Conservation (phyloP, 2,113 vertebrate species). For the Mesocricetus auratus region DNA sequence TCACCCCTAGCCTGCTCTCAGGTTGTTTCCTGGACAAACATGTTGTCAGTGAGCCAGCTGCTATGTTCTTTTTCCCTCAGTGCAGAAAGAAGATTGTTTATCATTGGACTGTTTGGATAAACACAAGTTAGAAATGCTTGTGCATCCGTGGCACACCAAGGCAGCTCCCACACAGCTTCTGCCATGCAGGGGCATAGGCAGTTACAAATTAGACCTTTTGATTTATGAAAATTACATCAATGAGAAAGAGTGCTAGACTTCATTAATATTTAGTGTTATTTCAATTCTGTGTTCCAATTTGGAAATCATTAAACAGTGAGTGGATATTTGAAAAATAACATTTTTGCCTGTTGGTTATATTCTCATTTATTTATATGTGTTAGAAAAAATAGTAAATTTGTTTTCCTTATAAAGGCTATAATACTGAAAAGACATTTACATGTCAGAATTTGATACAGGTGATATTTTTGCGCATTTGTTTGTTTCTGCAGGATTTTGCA, state of each 20-base stretch:
- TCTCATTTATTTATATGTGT: constrained; percentile 10
- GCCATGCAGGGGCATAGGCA: not conserved
- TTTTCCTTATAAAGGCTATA: not conserved
- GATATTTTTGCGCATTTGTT: not conserved
- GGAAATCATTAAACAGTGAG: not conserved
- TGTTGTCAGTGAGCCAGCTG: not conserved
- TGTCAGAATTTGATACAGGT: not conserved
- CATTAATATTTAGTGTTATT: not conserved
- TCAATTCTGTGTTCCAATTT: not conserved
- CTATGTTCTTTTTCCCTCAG: not conserved
- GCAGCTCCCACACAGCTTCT: not conserved
- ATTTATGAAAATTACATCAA: constrained; percentile 25
- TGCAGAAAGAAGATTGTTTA: not conserved
- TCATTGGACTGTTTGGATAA: constrained; percentile 4
- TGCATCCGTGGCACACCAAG: not conserved
- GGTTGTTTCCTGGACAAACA: not conserved
- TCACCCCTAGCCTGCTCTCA: not conserved
- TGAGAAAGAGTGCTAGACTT: not conserved
- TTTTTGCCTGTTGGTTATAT: constrained; percentile 5
- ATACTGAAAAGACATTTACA: not conserved
- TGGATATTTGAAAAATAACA: not conserved
- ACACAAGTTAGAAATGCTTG: not conserved
- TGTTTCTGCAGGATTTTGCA: constrained; percentile 93
- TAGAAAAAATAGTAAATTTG: not conserved
- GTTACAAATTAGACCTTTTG: not conserved